phyloP scores from a whole-genome alignment of 2,113 vertebrate species.

The Mastomys coucha region DNA sequence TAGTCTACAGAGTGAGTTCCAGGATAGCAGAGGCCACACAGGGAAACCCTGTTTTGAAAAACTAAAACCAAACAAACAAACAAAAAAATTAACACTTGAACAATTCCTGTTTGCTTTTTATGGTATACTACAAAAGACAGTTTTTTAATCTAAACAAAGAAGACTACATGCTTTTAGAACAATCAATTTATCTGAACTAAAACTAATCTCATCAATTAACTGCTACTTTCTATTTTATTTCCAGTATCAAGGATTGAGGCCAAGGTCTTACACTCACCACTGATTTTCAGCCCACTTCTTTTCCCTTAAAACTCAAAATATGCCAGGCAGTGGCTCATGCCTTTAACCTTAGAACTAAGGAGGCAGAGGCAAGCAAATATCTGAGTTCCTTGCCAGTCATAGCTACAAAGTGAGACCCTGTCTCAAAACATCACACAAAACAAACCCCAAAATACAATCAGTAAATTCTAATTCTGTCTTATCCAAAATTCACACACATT shows the following conservation, averaged over 20 bases:
- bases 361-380: not conserved
- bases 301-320: not conserved
- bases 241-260: not conserved
- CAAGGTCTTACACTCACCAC: not conserved
- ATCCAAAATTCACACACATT: not conserved
- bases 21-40: too few species aligned
- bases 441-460: slow-evolving; percentile 10
- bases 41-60: too few species aligned
- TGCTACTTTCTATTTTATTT: not conserved
- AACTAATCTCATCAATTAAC: slow-evolving; percentile 14
- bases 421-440: not conserved
- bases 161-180: not conserved
- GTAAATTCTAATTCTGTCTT: slow-evolving; percentile 21
- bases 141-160: slow-evolving; percentile 19
- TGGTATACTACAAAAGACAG: slow-evolving; percentile 14
- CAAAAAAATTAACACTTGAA: slow-evolving; percentile 32
- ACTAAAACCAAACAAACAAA: too few species aligned
- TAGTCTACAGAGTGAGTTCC: too few species aligned
- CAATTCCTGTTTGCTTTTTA: slow-evolving; percentile 34
- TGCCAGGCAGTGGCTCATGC: not conserved
- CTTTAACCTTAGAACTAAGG: not conserved
- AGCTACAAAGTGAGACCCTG: not conserved
- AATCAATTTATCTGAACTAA: slow-evolving; percentile 24
- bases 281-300: not conserved
- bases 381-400: not conserved